phyloP scores from a whole-genome alignment of 2,797 vertebrate genomes.

The Tadarida brasiliensis region DNA sequence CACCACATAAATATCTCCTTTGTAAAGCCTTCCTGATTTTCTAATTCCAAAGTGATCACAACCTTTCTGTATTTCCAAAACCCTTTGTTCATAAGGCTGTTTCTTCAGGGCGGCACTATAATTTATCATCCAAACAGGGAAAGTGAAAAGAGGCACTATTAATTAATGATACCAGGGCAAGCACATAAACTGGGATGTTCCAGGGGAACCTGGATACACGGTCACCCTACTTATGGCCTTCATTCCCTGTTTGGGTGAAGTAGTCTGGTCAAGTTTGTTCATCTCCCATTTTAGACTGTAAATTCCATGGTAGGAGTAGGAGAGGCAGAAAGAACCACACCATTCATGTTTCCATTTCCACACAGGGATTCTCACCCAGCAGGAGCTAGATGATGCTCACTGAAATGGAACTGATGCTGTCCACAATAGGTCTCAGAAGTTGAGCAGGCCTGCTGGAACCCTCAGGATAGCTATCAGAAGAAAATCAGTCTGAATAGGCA shows the following conservation, averaged over 20 bases:
- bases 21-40: constrained; percentile 39
- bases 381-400: neutral
- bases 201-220: neutral
- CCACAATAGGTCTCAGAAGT: neutral
- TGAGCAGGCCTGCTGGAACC: neutral
- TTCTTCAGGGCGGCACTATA: neutral
- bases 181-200: neutral
- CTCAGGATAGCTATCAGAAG: neutral
- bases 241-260: neutral
- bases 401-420: neutral
- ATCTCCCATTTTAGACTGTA: constrained; percentile 22
- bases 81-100: neutral
- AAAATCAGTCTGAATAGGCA: neutral
- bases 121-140: constrained; percentile 39
- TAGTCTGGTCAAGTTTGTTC: neutral
- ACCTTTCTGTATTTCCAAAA: constrained; percentile 3
- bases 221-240: neutral
- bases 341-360: neutral
- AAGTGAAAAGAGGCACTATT: neutral
- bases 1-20: neutral
- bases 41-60: neutral
- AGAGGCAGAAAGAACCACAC: neutral
- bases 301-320: neutral
- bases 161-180: neutral
- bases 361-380: neutral